These are phyloP conservation scores for Eurosta solidaginis DNA, from an alignment of 1,140 invertebrate genomes.

Conservation along the genomic window DNA sequence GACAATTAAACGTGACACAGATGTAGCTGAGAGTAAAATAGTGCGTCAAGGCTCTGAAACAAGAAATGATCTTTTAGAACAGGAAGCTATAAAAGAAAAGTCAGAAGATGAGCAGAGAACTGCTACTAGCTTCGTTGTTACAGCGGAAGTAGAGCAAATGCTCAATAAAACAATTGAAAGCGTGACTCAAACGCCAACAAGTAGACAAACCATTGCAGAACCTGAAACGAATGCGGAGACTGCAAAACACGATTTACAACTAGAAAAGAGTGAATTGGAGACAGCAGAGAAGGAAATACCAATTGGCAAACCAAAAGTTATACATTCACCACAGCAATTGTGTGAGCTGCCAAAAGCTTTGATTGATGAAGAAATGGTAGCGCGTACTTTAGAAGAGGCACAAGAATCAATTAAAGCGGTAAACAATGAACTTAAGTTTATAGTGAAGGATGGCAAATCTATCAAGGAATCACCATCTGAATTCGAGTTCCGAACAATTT, in stretches of 20 bases:
- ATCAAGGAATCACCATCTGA: slow-evolving; percentile 73
- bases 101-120: not conserved
- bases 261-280: slow-evolving; percentile 58
- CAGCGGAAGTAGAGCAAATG: not conserved
- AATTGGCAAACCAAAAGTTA: slow-evolving; percentile 46
- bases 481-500: slow-evolving; percentile 68
- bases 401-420: slow-evolving; percentile 71
- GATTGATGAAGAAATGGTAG: slow-evolving; percentile 60
- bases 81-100: slow-evolving; percentile 45
- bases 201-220: not conserved
- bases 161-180: not conserved
- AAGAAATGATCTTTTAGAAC: slow-evolving; percentile 52
- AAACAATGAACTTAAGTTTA: slow-evolving; percentile 67
- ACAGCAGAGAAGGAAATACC: slow-evolving; percentile 54
- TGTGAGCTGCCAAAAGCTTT: slow-evolving; percentile 46
- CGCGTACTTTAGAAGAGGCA: slow-evolving; percentile 71
- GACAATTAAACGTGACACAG: slow-evolving; percentile 47
- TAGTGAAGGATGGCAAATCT: slow-evolving; percentile 57
- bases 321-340: slow-evolving; percentile 60
- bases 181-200: not conserved
- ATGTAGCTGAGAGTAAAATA: slow-evolving; percentile 41
- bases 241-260: not conserved
- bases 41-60: slow-evolving; percentile 53
- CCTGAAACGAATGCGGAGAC: not conserved
- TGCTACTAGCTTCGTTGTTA: not conserved